These are phyloP conservation scores for Prunella himalayana DNA, from an alignment of 2,113 vertebrate genomes.

Conservation along the genomic window DNA sequence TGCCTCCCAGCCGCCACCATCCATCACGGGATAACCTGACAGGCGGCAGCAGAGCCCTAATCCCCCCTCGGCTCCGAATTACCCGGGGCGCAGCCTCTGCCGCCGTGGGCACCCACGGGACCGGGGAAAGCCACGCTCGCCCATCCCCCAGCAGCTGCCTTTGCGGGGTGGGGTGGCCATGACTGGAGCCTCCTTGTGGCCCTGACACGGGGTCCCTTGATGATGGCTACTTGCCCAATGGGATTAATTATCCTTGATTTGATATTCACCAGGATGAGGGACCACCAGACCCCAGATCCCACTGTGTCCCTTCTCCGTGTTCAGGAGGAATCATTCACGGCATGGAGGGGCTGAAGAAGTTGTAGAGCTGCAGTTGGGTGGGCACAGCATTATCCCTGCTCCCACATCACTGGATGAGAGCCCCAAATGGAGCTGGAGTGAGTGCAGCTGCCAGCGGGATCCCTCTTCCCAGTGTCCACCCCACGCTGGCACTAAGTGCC, in stretches of 20 bases:
- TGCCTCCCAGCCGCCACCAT: slow-evolving; percentile 84
- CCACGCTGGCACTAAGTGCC: rapidly evolving
- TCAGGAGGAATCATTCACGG: background rate
- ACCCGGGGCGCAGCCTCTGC: background rate
- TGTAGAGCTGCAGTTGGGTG: rapidly evolving
- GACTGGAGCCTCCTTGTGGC: rapidly evolving
- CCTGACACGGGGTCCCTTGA: rapidly evolving
- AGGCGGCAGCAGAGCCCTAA: slow-evolving; percentile 75
- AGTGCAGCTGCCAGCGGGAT: background rate
- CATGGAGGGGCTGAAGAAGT: background rate
- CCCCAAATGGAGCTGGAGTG: background rate
- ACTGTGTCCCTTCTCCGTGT: rapidly evolving
- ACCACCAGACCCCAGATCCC: rapidly evolving
- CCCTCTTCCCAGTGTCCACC: background rate
- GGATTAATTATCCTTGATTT: background rate
- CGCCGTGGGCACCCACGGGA: background rate
- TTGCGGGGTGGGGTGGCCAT: rapidly evolving
- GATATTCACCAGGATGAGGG: rapidly evolving
- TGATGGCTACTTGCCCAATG: rapidly evolving
- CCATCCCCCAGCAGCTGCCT: rapidly evolving
- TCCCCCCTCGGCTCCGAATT: slow-evolving; percentile 43
- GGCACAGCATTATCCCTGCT: rapidly evolving
- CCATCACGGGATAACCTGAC: slow-evolving; percentile 89
- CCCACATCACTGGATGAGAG: rapidly evolving
- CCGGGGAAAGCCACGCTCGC: rapidly evolving